Evolutionary conservation across 2,888 invertebrate species (phyloP).

Genomic region (Chrysolina haemoptera): DNA sequence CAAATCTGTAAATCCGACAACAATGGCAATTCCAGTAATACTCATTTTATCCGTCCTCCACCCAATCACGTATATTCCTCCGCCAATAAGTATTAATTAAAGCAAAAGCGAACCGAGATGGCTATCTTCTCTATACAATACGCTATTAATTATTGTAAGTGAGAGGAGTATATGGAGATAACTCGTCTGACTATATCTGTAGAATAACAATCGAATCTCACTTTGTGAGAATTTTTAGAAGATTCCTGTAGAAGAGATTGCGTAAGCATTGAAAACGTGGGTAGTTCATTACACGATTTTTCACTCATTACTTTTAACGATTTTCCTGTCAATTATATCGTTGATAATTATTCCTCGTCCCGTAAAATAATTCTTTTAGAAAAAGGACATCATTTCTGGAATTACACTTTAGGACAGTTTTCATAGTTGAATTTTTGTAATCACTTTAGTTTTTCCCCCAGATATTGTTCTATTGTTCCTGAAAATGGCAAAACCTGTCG

Average conservation of each 20-base stretch:
- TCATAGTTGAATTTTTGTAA: too few relatives aligned
- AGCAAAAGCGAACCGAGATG: slow-evolving; percentile 48
- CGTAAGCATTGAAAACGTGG: slow-evolving; percentile 11
- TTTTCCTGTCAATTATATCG: too few relatives aligned
- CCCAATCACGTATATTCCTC: slow-evolving; percentile 41
- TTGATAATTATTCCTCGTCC: too few relatives aligned
- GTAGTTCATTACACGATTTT: slow-evolving; percentile 11
- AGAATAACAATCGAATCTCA: slow-evolving; percentile 29
- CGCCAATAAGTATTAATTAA: slow-evolving; percentile 53
- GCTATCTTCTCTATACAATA: slow-evolving; percentile 49
- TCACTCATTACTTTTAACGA: too few relatives aligned
- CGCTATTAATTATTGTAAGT: slow-evolving; percentile 51
- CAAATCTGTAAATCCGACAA: slow-evolving; percentile 19
- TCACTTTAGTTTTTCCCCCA: too few relatives aligned
- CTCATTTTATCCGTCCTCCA: slow-evolving; percentile 21
- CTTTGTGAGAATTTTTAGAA: slow-evolving; percentile 24
- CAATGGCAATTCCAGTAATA: slow-evolving; percentile 3
- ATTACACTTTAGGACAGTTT: too few relatives aligned
- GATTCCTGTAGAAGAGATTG: slow-evolving; percentile 15
- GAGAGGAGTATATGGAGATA: slow-evolving; percentile 47
- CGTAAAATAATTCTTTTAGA: too few relatives aligned
- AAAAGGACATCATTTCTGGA: too few relatives aligned
- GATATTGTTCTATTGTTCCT: too few relatives aligned
- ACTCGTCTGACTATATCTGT: slow-evolving; percentile 36
- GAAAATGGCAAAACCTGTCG: too few relatives aligned